Base-by-base conservation (phyloP, 2,113 vertebrate species). In the Bettongia penicillata region DNA sequence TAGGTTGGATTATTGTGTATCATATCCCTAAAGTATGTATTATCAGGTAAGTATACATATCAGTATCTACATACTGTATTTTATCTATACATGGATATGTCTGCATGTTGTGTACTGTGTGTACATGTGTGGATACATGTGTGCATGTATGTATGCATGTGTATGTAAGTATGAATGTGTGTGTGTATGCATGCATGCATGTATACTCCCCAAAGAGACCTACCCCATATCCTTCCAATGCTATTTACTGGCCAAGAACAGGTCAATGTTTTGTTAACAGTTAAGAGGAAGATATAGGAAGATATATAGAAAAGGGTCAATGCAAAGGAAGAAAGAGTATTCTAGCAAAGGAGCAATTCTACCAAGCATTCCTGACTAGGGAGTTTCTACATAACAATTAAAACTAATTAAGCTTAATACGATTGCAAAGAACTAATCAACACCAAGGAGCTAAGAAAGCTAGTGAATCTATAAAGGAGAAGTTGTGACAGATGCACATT, bases 1-100 rank as follows among this genome's bases (percentile, higher is more conserved):
- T 19, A 94, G 50, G 52, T 23, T 93, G 26, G 23, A 47, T 95
- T 24, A 93, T 24, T 91, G 31, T 89, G 48, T 90, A 77, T 94
- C 26, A 37, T 96, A 90, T 52, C 94, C n/a, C 49, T 51, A 93
- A 93, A 91, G 53, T n/a, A 96, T 91, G 49, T 28, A 84, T 91
- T 95, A 95, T 51, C 6, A 84, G 31, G 14, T 77, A 77, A 68
- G 3, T 37, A 68, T 68, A 68, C 57, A 68, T 37, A 3, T 61
- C 2, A 28, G 26, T 26, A 55, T 55, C 25, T 55, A 26, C 26
- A 1, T 53, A 6, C 23, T 53, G 53, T 24, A 53, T 53, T 24
- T 53, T 53, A 53, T 53, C 5, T 23, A 22, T 24, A 53, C 16
- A 53, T 24, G 22, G 22, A 24, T 53, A 4, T 24, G 19, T 53